These are phyloP conservation scores for Lasioglossum vierecki DNA, from an alignment of 2,888 invertebrate species.

Conservation along the genomic window DNA sequence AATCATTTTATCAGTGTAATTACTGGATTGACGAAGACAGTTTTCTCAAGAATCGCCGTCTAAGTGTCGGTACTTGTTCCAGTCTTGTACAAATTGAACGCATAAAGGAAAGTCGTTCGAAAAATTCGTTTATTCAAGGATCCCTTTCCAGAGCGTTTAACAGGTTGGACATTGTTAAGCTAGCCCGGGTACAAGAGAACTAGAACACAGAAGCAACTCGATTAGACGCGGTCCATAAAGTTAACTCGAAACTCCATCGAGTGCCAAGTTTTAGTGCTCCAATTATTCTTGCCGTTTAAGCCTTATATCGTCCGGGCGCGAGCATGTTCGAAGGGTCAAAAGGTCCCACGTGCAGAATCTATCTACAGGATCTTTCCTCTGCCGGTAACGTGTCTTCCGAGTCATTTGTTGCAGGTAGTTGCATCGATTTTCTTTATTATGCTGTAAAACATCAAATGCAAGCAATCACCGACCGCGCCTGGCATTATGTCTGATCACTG, in stretches of 20 bases:
- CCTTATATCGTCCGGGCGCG: neutral
- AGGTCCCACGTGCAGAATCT: neutral
- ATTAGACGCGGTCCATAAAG: conserved; percentile 30
- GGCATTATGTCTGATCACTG: neutral
- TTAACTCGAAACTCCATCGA: conserved; percentile 28
- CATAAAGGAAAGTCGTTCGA: neutral
- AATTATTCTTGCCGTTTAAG: neutral
- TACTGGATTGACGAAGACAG: neutral
- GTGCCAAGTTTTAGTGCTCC: conserved; percentile 24
- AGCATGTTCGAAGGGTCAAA: conserved; percentile 2
- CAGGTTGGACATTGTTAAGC: conserved; percentile 2
- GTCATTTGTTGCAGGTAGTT: conserved; percentile 1
- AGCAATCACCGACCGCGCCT: too few species aligned
- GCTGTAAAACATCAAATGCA: neutral
- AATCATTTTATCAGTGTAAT: too few species aligned
- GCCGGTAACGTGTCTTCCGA: conserved; percentile 19
- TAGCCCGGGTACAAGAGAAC: conserved; percentile 12
- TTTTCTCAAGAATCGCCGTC: neutral
- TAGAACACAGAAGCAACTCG: conserved; percentile 24
- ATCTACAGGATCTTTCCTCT: neutral
- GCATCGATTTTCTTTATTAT: neutral
- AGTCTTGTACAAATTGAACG: neutral
- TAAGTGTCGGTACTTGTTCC: neutral
- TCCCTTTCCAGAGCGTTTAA: neutral
- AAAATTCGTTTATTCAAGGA: neutral